These are phyloP conservation scores for Drosophila sucinea DNA, from an alignment of 1,140 invertebrate genomes.

Conservation along the genomic window DNA sequence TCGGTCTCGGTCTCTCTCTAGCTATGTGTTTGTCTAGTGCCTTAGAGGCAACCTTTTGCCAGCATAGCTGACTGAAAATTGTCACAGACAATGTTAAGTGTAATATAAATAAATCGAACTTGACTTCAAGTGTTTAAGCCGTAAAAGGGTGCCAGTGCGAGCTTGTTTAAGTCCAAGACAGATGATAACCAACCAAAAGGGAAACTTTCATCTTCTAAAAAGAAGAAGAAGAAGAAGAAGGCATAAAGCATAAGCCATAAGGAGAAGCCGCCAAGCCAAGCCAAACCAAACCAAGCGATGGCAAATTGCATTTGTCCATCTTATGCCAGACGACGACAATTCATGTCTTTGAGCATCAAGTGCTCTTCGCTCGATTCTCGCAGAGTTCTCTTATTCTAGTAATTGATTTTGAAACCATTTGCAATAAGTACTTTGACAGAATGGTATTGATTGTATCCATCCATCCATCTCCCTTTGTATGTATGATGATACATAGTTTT, in stretches of 20 bases:
- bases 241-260: slow-evolving; percentile 19
- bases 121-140: slow-evolving; percentile 77
- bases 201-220: slow-evolving; percentile 22
- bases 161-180: slow-evolving; percentile 34
- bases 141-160: slow-evolving; percentile 31
- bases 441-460: not conserved
- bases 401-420: not conserved
- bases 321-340: not conserved
- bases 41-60: slow-evolving; percentile 23
- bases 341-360: slow-evolving; percentile 7
- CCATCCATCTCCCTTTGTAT: too few species aligned
- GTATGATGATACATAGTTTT: too few species aligned
- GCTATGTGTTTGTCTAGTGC: slow-evolving; percentile 9
- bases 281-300: not conserved
- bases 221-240: slow-evolving; percentile 47
- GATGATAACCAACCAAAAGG: slow-evolving; percentile 31
- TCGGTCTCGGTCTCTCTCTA: not conserved
- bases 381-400: not conserved
- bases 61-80: slow-evolving; percentile 48
- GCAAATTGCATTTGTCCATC: slow-evolving; percentile 12
- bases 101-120: slow-evolving; percentile 81
- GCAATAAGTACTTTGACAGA: not conserved
- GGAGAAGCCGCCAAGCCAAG: not conserved
- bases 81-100: slow-evolving; percentile 71
- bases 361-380: not conserved